A percentile compares a stretch with the other conserved stretches of the same genome.
Conservation (phyloP, 2,113 vertebrate species). For the Burhinus oedicnemus region DNA sequence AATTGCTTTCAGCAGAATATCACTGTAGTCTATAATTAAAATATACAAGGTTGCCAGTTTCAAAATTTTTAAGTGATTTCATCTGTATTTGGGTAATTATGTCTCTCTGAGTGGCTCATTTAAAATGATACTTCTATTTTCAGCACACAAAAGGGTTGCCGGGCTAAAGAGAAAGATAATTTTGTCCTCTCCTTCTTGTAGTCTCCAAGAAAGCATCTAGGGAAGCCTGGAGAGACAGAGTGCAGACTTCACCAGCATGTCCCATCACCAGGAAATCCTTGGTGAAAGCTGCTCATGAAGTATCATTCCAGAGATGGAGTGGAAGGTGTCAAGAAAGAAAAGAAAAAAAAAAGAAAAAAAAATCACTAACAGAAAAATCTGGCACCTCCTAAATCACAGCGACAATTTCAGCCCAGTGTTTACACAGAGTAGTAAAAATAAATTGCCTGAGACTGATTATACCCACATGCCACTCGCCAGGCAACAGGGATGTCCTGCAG, state of each 20-base stretch:
- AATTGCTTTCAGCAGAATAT: constrained; percentile 65
- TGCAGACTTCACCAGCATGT: neutral
- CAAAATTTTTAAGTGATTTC: constrained; percentile 56
- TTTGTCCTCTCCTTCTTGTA: neutral
- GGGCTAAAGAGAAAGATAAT: neutral
- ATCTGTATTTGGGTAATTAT: constrained; percentile 4
- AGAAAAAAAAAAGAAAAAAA: neutral
- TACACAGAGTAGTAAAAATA: constrained; percentile 5
- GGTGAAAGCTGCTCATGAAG: neutral
- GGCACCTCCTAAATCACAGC: neutral
- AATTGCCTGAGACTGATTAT: constrained; percentile 51
- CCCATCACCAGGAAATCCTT: neutral
- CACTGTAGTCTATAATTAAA: constrained; percentile 44
- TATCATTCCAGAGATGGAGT: neutral
- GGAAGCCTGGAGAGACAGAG: neutral
- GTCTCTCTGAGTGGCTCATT: neutral
- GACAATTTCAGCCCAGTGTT: constrained; percentile 23
- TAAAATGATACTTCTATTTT: constrained; percentile 23
- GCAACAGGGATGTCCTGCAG: neutral
- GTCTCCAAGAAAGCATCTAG: neutral
- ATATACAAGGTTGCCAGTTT: constrained; percentile 16
- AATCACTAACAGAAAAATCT: neutral
- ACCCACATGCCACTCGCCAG: neutral
- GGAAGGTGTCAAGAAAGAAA: neutral
- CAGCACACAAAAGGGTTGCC: neutral